Conservation (phyloP, 2,888 invertebrate species). For the Elmis aenea region DNA sequence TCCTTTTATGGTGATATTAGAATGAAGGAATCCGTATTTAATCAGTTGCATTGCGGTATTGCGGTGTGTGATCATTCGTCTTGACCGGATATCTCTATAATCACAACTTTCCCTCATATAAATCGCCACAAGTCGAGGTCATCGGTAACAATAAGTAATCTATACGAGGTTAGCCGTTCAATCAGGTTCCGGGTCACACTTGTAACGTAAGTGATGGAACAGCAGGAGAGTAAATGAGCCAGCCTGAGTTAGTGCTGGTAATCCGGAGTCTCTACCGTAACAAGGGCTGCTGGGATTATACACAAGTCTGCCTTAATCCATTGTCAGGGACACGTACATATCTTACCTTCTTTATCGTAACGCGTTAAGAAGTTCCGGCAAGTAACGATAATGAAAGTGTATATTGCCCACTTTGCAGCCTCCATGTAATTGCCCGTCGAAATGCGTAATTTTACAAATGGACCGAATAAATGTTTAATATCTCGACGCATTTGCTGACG, state of each 20-base stretch:
- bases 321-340: conserved; percentile 25
- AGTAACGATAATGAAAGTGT: conserved; percentile 28
- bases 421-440: conserved; percentile 29
- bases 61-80: no score
- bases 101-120: conserved; percentile 18
- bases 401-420: conserved; percentile 29
- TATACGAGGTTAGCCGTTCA: conserved; percentile 17
- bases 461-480: conserved; percentile 32
- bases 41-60: no score
- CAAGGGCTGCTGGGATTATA: conserved; percentile 16
- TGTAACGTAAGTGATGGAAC: conserved; percentile 7
- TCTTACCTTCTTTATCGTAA: conserved; percentile 29
- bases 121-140: conserved; percentile 15
- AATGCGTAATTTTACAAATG: conserved; percentile 32
- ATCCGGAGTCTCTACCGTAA: conserved; percentile 14
- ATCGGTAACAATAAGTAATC: conserved; percentile 23
- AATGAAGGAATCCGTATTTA: no score
- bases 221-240: no score
- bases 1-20: no score
- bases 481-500: conserved; percentile 25
- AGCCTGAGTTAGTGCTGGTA: no score
- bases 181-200: conserved; percentile 14
- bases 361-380: conserved; percentile 22
- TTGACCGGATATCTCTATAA: no score
- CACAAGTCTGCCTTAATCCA: conserved; percentile 18